Evolutionary conservation across 92 coral and sea anemone genomes (phyloP), one percentile per base, ranked within the genome.

Genomic region (Isaurus tuberculatus): DNA sequence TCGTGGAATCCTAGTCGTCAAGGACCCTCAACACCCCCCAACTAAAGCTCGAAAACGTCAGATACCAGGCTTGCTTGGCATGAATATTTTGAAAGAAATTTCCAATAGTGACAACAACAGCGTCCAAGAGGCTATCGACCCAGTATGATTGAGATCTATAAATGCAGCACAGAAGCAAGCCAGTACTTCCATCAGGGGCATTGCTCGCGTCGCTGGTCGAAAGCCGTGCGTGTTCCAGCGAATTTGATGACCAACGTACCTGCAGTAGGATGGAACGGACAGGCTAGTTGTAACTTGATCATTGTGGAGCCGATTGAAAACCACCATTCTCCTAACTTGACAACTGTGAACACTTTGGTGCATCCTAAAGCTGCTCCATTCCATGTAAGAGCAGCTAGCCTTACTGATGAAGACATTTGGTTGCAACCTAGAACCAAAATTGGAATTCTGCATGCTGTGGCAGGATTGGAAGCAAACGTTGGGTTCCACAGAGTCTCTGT

Each of bases 151-250:
- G 33, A 43, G 57, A 20, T 32, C 81, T 13, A 57, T 32, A 31
- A 43, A 70, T 43, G 79, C 87, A 26, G 80, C 79, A 42, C 71
- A 72, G 67, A 26, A 53, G 46, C 79, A 61, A 25, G 75, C 78
- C 58, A 69, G 36, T 46, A 68, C 86, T 19, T 81, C 86, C 32
- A 40, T 69, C 34, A 20, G 86, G 11, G 86, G 86, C 55, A 31
- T 46, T 67, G 67, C 46, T 43, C 68, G 86, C 22, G 68, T 69
- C 30, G 86, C 86, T 23, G 86, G 86, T 26, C 11, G 49, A 53
- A 11, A 49, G n/a, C 81, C 11, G 80, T 83, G 44, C 60, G 87
- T 49, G 79, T 83, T 31, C 87, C 87, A 71, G 87, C 87, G 5
- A 72, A 71, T 83, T 83, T 80, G 15, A 46, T 83, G 16, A 25